Evolutionary conservation across 2,888 invertebrate genomes (phyloP).

Genomic region (Rhagonycha fulva): DNA sequence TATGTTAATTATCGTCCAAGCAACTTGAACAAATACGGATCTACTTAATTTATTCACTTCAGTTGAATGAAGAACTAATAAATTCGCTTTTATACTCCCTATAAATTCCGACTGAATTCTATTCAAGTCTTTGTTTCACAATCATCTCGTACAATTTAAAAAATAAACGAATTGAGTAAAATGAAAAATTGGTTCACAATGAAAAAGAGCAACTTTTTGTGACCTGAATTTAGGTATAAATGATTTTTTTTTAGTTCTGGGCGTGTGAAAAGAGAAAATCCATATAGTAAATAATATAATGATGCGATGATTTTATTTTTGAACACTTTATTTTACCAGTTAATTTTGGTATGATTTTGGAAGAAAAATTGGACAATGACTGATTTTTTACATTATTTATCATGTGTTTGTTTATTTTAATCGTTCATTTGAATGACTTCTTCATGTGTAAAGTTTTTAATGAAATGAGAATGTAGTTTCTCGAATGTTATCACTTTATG

Average conservation of each 20-base stretch:
- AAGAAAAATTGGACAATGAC: neutral
- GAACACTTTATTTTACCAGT: neutral
- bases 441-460: neutral
- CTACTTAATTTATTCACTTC: no score
- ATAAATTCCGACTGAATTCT: neutral
- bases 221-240: constrained; percentile 11
- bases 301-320: constrained; percentile 6
- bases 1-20: no score
- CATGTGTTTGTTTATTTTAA: constrained; percentile 1
- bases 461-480: constrained; percentile 17
- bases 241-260: constrained; percentile 20
- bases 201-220: neutral
- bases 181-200: neutral
- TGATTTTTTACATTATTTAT: constrained; percentile 5
- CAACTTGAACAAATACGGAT: no score
- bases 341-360: neutral
- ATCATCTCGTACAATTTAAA: neutral
- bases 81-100: no score
- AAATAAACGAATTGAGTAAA: neutral
- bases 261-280: constrained; percentile 13
- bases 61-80: no score
- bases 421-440: neutral
- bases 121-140: neutral
- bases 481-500: constrained; percentile 16
- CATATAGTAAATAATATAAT: constrained; percentile 3